A percentile compares a stretch with the other conserved stretches of the same genome.
Evolutionary conservation across 2,797 vertebrate species (phyloP).

Genomic region (Eulemur mongoz): DNA sequence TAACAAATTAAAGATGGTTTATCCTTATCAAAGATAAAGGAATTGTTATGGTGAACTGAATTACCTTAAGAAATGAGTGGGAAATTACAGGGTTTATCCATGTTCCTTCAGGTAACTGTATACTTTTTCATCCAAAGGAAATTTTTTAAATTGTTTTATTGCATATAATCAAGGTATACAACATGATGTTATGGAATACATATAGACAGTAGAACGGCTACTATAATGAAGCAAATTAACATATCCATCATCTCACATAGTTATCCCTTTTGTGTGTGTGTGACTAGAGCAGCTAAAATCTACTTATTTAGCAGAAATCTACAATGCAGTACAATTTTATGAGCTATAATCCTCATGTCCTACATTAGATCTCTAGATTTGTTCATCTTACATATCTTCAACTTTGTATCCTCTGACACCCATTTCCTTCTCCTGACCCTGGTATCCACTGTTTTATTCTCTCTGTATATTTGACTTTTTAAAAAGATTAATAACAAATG

Average conservation of each 20-base stretch:
- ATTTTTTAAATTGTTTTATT: not conserved
- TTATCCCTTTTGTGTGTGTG: not conserved
- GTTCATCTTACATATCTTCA: not conserved
- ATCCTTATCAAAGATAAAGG: not conserved
- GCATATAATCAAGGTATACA: not conserved
- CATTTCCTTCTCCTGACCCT: not conserved
- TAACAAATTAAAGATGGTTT: slow-evolving; percentile 14
- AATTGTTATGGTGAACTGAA: slow-evolving; percentile 15
- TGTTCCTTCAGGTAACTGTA: not conserved
- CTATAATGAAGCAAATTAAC: not conserved
- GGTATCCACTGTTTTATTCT: not conserved
- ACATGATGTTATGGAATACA: not conserved
- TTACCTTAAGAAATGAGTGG: not conserved
- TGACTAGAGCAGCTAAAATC: not conserved
- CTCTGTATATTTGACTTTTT: not conserved
- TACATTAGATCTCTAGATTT: not conserved
- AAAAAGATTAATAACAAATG: not conserved
- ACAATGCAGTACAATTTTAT: not conserved
- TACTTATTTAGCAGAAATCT: not conserved
- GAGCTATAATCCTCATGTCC: not conserved
- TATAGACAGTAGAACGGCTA: not conserved
- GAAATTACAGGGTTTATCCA: not conserved
- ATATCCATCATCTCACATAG: not conserved
- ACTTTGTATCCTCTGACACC: not conserved
- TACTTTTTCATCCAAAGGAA: slow-evolving; percentile 18